Base-by-base conservation (phyloP, 2,113 vertebrate species). In the Syrrhaptes paradoxus region DNA sequence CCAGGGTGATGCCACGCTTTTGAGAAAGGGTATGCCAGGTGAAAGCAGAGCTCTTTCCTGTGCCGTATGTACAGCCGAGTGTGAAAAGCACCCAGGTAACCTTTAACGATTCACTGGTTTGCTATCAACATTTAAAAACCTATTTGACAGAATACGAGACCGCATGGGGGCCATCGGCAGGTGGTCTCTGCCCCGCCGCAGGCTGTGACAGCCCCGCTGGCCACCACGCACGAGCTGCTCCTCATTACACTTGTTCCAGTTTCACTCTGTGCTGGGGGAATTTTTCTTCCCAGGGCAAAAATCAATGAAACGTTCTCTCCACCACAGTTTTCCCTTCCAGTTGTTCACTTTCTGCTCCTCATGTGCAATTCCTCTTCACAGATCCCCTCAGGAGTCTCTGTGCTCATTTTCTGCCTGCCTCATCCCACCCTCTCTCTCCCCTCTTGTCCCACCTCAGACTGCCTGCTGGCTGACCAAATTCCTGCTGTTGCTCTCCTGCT, bases 361-460 rank as follows among this genome's bases (percentile, higher is more conserved):
- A 62, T 16, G 2, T 20, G 10, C 36, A 20, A 49, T 67, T 78
- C 31, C 41, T 48, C 15, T 55, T 87, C 32, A 20, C 36, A 41
- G 15, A 14, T 80, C 21, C 8, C 15, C 31, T 14, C 25, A 38
- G 66, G 13, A 26, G 66, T n/a, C 36, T 61, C 45, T 17, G 3
- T 68, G 32, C 10, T 83, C 12, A 45, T 83, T 83, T 93, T 79
- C 38, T 82, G 13, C 38, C 28, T 7, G 9, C 5, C 8, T 49
- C 3, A 1, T 1, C n/a, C n/a, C n/a, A n/a, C n/a, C n/a, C n/a
- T n/a, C n/a, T n/a, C 0, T 36, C 41, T 76, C 17, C 26, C 41
- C 5, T 80, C 54, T 55, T 17, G 49, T 81, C n/a, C 32, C 48
- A 49, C 17, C 61, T 67, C 25, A 91, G 63, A 29, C 7, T 18